Percentiles rank a stretch among this genome's conserved stretches.
These are phyloP conservation scores for Orthonyx spaldingii DNA, from an alignment of 2,113 vertebrate genomes.

Conservation along the genomic window DNA sequence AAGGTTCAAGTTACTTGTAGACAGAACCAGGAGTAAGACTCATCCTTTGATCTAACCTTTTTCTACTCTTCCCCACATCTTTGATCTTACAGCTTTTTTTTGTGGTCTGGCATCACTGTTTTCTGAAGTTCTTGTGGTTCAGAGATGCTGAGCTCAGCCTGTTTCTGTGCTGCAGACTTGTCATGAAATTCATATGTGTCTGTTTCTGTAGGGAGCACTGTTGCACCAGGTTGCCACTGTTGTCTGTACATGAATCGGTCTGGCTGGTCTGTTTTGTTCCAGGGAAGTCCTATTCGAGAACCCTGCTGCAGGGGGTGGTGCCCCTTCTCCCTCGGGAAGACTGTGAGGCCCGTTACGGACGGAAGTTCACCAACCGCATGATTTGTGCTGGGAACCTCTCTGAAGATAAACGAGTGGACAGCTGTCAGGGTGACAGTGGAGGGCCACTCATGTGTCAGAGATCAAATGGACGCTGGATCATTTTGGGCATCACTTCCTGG, in stretches of 20 bases:
- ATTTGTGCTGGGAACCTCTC: slow-evolving; percentile 87
- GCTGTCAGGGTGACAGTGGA: slow-evolving; percentile 86
- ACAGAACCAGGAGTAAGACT: neutral
- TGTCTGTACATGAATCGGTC: neutral
- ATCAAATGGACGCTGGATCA: slow-evolving; percentile 79
- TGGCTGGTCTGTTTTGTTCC: slow-evolving; percentile 11
- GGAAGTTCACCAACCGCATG: slow-evolving; percentile 84
- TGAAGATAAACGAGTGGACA: slow-evolving; percentile 78
- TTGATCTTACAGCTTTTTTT: slow-evolving; percentile 26
- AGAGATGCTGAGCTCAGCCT: neutral
- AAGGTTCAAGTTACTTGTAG: neutral
- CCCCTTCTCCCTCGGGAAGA: slow-evolving; percentile 83
- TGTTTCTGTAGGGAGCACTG: neutral
- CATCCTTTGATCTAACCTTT: slow-evolving; percentile 24
- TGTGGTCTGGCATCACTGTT: neutral
- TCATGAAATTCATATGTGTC: neutral
- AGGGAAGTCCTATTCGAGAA: slow-evolving; percentile 82
- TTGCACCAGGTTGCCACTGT: neutral
- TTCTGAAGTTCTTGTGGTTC: neutral
- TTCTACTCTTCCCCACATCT: neutral
- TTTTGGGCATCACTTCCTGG: slow-evolving; percentile 83
- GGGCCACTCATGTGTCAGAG: slow-evolving; percentile 86
- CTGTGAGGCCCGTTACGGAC: slow-evolving; percentile 81
- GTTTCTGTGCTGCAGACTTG: neutral
- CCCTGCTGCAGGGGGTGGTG: slow-evolving; percentile 81